Percentiles rank a stretch among this genome's conserved stretches.
Evolutionary conservation across 2,113 vertebrate genomes (phyloP).

Genomic region (Mixornis gularis): DNA sequence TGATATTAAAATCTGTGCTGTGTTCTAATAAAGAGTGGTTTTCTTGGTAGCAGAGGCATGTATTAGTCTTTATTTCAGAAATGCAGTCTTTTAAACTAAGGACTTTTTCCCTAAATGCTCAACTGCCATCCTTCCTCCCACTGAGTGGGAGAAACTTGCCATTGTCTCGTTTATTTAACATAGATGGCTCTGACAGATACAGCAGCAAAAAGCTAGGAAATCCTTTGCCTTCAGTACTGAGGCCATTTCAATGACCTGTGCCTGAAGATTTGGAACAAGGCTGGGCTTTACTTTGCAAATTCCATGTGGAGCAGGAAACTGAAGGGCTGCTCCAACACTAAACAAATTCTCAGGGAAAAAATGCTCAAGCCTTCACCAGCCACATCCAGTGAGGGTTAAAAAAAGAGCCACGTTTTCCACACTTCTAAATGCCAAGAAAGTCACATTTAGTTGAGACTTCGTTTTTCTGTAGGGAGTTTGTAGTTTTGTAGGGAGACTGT

Average conservation of each 20-base stretch:
- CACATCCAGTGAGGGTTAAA: not conserved
- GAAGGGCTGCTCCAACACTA: not conserved
- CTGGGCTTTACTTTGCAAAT: not conserved
- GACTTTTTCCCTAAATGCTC: not conserved
- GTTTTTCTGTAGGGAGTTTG: not conserved
- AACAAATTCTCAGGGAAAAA: not conserved
- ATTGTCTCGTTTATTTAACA: fast-evolving
- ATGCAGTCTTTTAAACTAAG: not conserved
- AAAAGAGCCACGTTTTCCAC: not conserved
- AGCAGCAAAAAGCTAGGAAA: fast-evolving
- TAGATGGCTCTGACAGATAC: not conserved
- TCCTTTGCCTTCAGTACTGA: not conserved
- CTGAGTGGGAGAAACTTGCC: not conserved
- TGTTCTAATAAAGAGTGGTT: not conserved
- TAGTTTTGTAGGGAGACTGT: not conserved
- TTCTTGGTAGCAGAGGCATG: not conserved
- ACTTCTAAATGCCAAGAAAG: not conserved
- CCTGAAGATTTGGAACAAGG: not conserved
- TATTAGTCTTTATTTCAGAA: not conserved
- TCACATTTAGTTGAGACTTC: not conserved
- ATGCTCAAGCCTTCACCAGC: not conserved
- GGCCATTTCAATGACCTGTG: not conserved
- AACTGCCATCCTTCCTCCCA: not conserved
- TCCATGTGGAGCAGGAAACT: not conserved
- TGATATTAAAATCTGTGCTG: not conserved